A percentile compares a stretch with the other conserved stretches of the same genome.
Evolutionary conservation across 2,797 vertebrate genomes (phyloP).

Genomic region (Peromyscus nudipes): DNA sequence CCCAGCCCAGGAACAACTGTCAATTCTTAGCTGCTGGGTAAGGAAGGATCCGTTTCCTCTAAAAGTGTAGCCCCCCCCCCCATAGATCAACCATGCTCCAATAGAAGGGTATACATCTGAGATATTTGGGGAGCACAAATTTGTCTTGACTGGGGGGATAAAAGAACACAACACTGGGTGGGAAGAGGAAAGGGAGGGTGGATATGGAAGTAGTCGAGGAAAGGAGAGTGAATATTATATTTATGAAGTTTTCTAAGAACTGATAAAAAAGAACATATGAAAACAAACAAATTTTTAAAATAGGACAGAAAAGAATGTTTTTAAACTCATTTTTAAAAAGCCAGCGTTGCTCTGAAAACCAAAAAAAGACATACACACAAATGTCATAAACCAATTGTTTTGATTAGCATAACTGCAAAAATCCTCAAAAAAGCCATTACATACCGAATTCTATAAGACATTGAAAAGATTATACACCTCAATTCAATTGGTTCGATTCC

Average conservation of each 20-base stretch:
- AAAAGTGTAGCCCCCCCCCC: not conserved
- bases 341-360: not conserved
- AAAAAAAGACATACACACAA: not conserved
- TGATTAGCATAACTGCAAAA: not conserved
- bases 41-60: not conserved
- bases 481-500: not conserved
- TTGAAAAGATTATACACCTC: not conserved
- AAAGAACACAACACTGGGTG: not conserved
- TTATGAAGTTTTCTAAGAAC: not conserved
- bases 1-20: not conserved
- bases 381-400: not conserved
- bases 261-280: not conserved
- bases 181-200: not conserved
- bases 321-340: not conserved
- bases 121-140: not conserved
- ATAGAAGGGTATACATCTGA: not conserved
- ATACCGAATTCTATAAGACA: not conserved
- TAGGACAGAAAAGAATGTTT: not conserved
- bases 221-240: too few species aligned
- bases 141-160: not conserved
- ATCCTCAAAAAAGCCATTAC: not conserved
- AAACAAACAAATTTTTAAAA: not conserved
- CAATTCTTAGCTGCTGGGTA: not conserved
- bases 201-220: too few species aligned
- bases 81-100: not conserved